A percentile compares a stretch with the other conserved stretches of the same genome.
Evolutionary conservation across 2,888 invertebrate genomes (phyloP).

Genomic region (Drosophila tripunctata): DNA sequence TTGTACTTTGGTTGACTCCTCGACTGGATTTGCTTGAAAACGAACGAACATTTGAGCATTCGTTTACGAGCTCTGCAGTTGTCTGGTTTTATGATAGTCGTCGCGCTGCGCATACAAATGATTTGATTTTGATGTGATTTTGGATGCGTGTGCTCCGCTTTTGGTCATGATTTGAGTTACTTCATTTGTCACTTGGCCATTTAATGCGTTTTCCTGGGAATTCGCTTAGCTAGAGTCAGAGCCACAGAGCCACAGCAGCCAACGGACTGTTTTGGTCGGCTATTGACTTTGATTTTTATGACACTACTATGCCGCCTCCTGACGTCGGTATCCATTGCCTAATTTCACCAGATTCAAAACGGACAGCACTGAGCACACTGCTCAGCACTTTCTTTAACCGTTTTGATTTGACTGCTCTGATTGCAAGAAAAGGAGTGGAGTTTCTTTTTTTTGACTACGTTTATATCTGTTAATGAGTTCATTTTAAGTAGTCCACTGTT

Average conservation of each 20-base stretch:
- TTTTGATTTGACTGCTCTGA: conserved; percentile 49
- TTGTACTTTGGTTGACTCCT: conserved; percentile 12
- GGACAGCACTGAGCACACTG: no score
- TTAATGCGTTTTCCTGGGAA: conserved; percentile 79
- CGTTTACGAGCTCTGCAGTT: conserved; percentile 80
- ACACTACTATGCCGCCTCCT: conserved; percentile 46
- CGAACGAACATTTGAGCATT: conserved; percentile 47
- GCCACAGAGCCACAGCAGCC: conserved; percentile 40
- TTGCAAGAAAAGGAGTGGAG: conserved; percentile 11
- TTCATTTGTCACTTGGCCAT: conserved; percentile 77
- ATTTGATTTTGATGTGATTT: conserved; percentile 78
- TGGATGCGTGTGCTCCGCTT: conserved; percentile 72
- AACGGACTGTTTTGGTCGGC: conserved; percentile 48
- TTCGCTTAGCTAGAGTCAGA: conserved; percentile 40
- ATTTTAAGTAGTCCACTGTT: conserved; percentile 68
- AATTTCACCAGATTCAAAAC: conserved; percentile 65
- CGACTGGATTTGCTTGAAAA: conserved; percentile 7
- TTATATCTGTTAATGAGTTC: conserved; percentile 68
- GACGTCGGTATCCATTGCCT: conserved; percentile 53
- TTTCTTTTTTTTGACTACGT: conserved; percentile 8
- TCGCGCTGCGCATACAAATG: conserved; percentile 82
- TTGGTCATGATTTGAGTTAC: conserved; percentile 73
- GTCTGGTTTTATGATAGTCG: conserved; percentile 72
- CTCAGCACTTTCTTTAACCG: conserved; percentile 65
- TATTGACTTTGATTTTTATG: conserved; percentile 76